Percentiles rank a stretch among this genome's conserved stretches.
phyloP scores from a whole-genome alignment of 2,797 vertebrate species.

The Hylomyscus alleni region DNA sequence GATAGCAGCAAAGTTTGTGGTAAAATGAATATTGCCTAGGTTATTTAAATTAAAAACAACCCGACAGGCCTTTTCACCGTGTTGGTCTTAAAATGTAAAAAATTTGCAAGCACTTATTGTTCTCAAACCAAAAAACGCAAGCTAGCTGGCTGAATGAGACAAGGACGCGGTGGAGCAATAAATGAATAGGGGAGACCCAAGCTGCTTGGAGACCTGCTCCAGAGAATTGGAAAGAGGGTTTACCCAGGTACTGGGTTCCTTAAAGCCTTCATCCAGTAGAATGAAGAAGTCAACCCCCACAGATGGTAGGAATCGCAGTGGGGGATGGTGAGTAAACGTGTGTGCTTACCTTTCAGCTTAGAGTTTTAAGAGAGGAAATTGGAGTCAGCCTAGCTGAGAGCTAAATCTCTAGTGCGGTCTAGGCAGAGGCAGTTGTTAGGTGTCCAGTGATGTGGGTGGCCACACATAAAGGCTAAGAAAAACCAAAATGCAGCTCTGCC shows the following conservation, averaged over 20 bases:
- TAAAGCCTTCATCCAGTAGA: neutral
- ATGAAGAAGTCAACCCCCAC: neutral
- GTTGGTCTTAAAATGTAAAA: conserved; percentile 31
- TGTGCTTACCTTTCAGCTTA: neutral
- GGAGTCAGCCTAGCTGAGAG: neutral
- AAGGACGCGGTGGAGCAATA: neutral
- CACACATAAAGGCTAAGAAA: neutral
- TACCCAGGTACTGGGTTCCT: rapidly evolving
- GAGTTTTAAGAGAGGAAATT: neutral
- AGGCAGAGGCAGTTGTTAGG: neutral
- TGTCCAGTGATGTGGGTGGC: neutral
- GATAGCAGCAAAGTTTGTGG: conserved; percentile 8
- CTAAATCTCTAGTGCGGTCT: neutral
- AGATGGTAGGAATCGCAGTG: neutral
- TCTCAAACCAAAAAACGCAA: neutral
- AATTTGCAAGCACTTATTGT: conserved; percentile 31
- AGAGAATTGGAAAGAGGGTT: neutral
- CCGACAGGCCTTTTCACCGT: conserved; percentile 4
- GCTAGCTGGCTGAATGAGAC: neutral
- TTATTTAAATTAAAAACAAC: conserved; percentile 48
- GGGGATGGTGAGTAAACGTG: neutral
- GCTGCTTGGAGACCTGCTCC: neutral
- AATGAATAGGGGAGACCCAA: neutral
- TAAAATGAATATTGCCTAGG: conserved; percentile 14
- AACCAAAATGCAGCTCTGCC: neutral